phyloP scores from a whole-genome alignment of 2,797 vertebrate species.

The Ctenopoma kingsleyae region DNA sequence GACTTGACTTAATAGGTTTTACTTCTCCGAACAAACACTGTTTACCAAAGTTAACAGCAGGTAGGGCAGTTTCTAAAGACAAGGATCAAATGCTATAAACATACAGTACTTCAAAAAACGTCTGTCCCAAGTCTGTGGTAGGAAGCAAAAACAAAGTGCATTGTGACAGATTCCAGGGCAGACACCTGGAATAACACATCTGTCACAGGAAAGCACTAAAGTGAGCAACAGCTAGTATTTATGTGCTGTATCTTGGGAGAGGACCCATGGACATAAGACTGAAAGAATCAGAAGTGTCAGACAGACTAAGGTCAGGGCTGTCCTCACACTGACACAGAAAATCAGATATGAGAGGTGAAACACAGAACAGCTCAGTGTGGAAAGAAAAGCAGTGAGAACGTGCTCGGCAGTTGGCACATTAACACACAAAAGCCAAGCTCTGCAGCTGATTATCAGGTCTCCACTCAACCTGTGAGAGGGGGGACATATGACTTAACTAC shows the following conservation, averaged over 20 bases:
- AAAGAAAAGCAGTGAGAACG: conserved; percentile 48
- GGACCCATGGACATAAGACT: conserved; percentile 5
- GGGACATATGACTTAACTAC: conserved; percentile 70
- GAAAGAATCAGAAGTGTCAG: conserved; percentile 25
- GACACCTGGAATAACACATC: conserved; percentile 76
- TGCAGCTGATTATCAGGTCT: conserved; percentile 73
- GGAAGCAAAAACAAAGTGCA: conserved; percentile 57
- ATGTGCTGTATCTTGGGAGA: conserved; percentile 6
- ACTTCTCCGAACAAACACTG: conserved; percentile 19
- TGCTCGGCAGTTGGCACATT: conserved; percentile 65
- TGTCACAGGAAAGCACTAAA: conserved; percentile 37
- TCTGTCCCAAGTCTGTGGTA: conserved; percentile 41
- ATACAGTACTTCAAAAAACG: conserved; percentile 63
- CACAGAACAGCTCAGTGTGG: conserved; percentile 25
- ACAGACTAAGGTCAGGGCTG: conserved; percentile 46
- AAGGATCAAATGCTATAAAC: conserved; percentile 56
- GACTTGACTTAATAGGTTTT: conserved; percentile 4
- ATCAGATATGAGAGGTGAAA: conserved; percentile 28
- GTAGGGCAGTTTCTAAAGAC: conserved; percentile 42
- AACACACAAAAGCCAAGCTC: conserved; percentile 58
- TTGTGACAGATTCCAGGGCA: conserved; percentile 46
- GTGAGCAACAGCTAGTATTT: conserved; percentile 12
- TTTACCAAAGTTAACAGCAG: conserved; percentile 49
- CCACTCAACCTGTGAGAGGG: conserved; percentile 52
- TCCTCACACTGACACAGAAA: conserved; percentile 40